Evolutionary conservation across 2,113 vertebrate genomes (phyloP), one percentile per base, ranked within the genome.

Genomic region (Hypocryptadius cinnamomeus): DNA sequence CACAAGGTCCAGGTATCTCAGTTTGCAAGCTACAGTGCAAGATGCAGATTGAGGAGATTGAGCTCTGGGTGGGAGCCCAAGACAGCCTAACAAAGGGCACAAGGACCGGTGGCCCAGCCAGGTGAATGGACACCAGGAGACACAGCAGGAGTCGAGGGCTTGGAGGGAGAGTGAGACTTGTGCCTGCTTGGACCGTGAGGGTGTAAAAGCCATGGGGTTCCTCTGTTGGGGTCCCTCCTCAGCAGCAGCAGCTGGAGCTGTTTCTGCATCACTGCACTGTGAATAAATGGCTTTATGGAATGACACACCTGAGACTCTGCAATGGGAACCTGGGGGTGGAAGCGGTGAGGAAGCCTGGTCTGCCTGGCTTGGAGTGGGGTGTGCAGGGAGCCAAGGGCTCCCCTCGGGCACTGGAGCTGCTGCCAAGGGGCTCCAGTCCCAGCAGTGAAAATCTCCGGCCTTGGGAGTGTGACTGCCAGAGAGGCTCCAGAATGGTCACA

Each of bases 251-350:
- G 13, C 45, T 31, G 4, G 10, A 71, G 25, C 37, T 35, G 21
- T 37, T 44, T 35, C 44, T 81, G 31, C 44, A 37, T 51, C 48
- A 5, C 31, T 51, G 56, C 13, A 6, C 16, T 0, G 2, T 44
- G 31, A 82, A 44, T 25, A 61, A 82, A 60, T 13, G 10, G 8
- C 56, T 82, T 31, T 42, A 15, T n/a, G 30, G 30, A 40, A 81
- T 1, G 4, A 37, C 40, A 40, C 28, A 33, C 5, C 22, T 57
- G 53, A 68, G n/a, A 17, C 13, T 48, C 11, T 68, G 23, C 4
- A 1, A 37, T 48, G 44, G 23, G n/a, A 40, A 20, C 28, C 25
- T 3, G 6, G 19, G 9, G 6, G 1, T 15, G 0, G 2, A 22
- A 48, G 10, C 0, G 2, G 9, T 48, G 45, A 59, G 35, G 23